Conservation (phyloP, 2,888 invertebrate species). For the Xanthorhoe spadicearia region DNA sequence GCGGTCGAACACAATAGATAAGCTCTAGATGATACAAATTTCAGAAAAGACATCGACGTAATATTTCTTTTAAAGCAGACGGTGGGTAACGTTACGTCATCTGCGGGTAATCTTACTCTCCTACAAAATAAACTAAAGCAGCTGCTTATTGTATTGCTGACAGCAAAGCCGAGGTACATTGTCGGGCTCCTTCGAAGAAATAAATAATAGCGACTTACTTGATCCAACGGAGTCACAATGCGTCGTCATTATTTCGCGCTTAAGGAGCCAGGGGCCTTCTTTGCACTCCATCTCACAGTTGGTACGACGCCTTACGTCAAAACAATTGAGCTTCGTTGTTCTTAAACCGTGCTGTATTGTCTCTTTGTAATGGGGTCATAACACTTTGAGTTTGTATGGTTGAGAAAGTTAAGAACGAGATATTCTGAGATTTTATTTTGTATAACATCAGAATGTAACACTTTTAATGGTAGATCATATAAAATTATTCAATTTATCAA, state of each 20-base stretch:
- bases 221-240: constrained; percentile 74
- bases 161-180: constrained; percentile 77
- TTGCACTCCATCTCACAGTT: constrained; percentile 56
- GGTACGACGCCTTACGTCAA: constrained; percentile 50
- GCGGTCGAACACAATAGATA: constrained; percentile 57
- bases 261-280: constrained; percentile 59
- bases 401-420: neutral
- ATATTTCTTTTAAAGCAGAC: constrained; percentile 60
- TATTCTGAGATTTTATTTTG: too few relatives aligned
- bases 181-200: constrained; percentile 71
- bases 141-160: constrained; percentile 80
- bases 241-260: constrained; percentile 76
- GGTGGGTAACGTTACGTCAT: constrained; percentile 72
- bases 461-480: too few relatives aligned
- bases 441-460: too few relatives aligned
- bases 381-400: constrained; percentile 13
- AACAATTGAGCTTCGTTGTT: constrained; percentile 45
- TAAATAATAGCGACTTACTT: constrained; percentile 80
- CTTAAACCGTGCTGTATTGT: constrained; percentile 3
- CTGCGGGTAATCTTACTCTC: constrained; percentile 63
- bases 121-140: constrained; percentile 70
- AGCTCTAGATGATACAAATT: constrained; percentile 58
- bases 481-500: too few relatives aligned
- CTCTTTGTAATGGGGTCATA: constrained; percentile 5
- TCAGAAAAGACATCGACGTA: constrained; percentile 51